These are phyloP conservation scores for Crenuchus spilurus DNA, from an alignment of 2,797 vertebrate genomes.

Conservation along the genomic window DNA sequence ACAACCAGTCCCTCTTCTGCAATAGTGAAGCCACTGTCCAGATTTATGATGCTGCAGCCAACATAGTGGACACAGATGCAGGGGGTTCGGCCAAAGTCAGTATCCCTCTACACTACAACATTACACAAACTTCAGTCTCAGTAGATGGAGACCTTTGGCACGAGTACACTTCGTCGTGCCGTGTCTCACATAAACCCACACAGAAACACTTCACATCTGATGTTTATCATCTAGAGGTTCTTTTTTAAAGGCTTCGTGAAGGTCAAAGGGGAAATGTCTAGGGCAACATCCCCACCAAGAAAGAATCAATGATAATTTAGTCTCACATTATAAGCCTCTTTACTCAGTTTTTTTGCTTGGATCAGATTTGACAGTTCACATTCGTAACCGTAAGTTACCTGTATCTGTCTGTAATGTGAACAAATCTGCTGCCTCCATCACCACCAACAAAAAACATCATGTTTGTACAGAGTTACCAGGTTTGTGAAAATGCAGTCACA, in stretches of 20 bases:
- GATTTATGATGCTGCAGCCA: conserved; percentile 14
- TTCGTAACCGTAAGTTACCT: too few species aligned
- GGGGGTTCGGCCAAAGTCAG: conserved; percentile 21
- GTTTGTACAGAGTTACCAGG: too few species aligned
- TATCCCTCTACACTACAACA: conserved; percentile 2
- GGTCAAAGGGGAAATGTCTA: conserved; percentile 12
- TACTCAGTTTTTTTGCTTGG: too few species aligned
- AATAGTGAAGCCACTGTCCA: neutral
- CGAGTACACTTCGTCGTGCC: neutral
- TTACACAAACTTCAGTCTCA: conserved; percentile 18
- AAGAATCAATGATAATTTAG: neutral
- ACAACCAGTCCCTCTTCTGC: neutral
- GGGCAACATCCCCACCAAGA: neutral
- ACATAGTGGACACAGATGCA: conserved; percentile 8
- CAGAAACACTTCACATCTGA: neutral
- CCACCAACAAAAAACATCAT: too few species aligned
- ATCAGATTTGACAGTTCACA: too few species aligned
- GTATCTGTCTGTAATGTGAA: too few species aligned
- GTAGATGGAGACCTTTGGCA: conserved; percentile 10
- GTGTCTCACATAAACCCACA: neutral
- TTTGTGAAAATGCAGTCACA: too few species aligned
- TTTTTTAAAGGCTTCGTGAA: conserved; percentile 17
- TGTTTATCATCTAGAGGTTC: neutral
- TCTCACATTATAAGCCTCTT: too few species aligned
- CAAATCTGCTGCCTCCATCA: too few species aligned